phyloP scores from a whole-genome alignment of 2,888 invertebrate genomes.

The Habrosyne pyritoides region DNA sequence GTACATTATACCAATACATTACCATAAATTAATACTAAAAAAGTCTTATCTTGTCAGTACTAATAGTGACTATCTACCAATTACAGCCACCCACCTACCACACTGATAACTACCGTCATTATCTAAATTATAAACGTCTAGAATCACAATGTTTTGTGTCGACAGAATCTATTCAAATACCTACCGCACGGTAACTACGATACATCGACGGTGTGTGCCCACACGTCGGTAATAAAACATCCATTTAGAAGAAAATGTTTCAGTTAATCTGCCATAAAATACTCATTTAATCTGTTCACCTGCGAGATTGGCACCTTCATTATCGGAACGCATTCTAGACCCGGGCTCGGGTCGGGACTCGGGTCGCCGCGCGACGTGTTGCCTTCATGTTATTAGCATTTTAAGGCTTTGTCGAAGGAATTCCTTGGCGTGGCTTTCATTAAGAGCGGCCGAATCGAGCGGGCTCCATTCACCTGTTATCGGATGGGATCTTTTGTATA shows the following conservation, averaged over 20 bases:
- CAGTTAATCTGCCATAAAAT: conserved; percentile 59
- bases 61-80: not conserved
- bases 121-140: not conserved
- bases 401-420: conserved; percentile 54
- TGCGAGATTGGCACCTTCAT: conserved; percentile 56
- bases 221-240: conserved; percentile 34
- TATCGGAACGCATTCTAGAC: conserved; percentile 56
- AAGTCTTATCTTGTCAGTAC: not conserved
- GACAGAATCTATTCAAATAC: not conserved
- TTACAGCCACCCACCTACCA: not conserved
- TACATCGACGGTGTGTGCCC: conserved; percentile 11
- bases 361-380: conserved; percentile 24
- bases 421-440: conserved; percentile 54
- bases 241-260: conserved; percentile 33
- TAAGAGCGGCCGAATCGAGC: conserved; percentile 41
- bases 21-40: not conserved
- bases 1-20: not conserved
- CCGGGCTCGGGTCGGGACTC: conserved; percentile 12
- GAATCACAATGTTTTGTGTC: not conserved
- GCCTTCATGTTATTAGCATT: conserved; percentile 57
- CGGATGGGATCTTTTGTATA: conserved; percentile 70
- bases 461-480: conserved; percentile 55
- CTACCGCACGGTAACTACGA: conserved; percentile 10
- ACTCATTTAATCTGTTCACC: conserved; percentile 55
- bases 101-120: not conserved